A percentile compares a stretch with the other conserved stretches of the same genome.
phyloP scores from a whole-genome alignment of 2,113 vertebrate species.

The Eudyptes chrysolophus region DNA sequence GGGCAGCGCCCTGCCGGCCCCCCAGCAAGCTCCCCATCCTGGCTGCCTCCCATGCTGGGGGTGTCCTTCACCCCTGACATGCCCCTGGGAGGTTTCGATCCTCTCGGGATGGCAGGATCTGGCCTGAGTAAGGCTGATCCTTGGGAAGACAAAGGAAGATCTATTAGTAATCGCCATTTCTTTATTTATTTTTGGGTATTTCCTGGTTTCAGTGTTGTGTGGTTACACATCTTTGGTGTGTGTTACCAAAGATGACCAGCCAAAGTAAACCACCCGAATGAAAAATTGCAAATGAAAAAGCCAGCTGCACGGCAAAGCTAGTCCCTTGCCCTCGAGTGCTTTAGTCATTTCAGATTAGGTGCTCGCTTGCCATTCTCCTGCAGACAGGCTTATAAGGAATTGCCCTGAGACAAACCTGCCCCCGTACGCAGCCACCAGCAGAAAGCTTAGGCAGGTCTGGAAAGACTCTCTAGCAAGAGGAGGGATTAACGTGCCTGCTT shows the following conservation, averaged over 20 bases:
- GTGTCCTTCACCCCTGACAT: neutral
- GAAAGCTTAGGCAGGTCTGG: slow-evolving; percentile 14
- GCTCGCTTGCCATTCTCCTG: neutral
- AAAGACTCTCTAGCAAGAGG: slow-evolving; percentile 4
- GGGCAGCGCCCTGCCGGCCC: fast-evolving
- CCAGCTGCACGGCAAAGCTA: neutral
- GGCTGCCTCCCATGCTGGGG: neutral
- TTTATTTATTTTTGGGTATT: neutral
- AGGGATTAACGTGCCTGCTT: neutral
- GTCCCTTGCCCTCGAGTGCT: neutral
- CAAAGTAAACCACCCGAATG: neutral
- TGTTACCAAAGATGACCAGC: neutral
- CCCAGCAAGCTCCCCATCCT: neutral
- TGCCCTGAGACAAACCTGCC: neutral
- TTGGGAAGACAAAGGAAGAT: neutral
- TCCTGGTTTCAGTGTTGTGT: slow-evolving; percentile 3
- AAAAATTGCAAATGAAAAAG: neutral
- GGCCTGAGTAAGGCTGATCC: neutral
- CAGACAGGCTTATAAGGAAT: neutral
- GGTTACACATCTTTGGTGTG: neutral
- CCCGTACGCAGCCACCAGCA: neutral
- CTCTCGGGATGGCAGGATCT: neutral
- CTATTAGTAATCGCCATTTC: fast-evolving
- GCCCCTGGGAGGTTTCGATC: neutral
- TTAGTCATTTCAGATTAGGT: neutral